These are phyloP conservation scores for Lagopus muta DNA, from an alignment of 2,113 vertebrate species.

Conservation along the genomic window DNA sequence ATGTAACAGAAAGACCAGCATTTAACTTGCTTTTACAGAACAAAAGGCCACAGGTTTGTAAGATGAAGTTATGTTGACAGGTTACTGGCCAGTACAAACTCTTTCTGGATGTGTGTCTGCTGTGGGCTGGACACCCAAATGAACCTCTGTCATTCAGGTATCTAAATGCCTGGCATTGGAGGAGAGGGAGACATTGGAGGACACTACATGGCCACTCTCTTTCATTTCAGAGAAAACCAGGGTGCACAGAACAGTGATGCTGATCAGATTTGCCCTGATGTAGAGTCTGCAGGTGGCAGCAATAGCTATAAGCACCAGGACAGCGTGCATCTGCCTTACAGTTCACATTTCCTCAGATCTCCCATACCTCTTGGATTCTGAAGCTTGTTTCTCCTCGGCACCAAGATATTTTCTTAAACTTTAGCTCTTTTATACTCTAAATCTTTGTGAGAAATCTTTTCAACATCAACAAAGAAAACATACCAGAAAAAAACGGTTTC, in stretches of 20 bases:
- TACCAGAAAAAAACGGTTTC: neutral
- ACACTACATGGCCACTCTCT: neutral
- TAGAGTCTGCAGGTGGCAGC: neutral
- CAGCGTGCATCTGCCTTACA: neutral
- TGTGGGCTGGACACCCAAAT: rapidly evolving
- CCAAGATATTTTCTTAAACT: neutral
- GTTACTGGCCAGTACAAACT: neutral
- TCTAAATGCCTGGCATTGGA: neutral
- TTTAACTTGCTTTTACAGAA: neutral
- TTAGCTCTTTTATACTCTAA: neutral
- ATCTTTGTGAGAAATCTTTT: neutral
- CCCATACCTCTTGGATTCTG: neutral
- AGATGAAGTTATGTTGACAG: neutral
- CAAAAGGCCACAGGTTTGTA: neutral
- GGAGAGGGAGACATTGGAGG: neutral
- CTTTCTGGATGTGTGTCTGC: neutral
- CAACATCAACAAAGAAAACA: neutral
- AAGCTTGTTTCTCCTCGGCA: neutral
- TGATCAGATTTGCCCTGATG: neutral
- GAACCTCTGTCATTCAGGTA: neutral
- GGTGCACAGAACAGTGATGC: neutral
- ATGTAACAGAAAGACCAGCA: neutral
- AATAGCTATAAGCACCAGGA: neutral
- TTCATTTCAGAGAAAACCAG: neutral
- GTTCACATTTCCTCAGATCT: neutral